phyloP scores from a whole-genome alignment of 2,888 invertebrate species.

The Synanthedon formicaeformis region DNA sequence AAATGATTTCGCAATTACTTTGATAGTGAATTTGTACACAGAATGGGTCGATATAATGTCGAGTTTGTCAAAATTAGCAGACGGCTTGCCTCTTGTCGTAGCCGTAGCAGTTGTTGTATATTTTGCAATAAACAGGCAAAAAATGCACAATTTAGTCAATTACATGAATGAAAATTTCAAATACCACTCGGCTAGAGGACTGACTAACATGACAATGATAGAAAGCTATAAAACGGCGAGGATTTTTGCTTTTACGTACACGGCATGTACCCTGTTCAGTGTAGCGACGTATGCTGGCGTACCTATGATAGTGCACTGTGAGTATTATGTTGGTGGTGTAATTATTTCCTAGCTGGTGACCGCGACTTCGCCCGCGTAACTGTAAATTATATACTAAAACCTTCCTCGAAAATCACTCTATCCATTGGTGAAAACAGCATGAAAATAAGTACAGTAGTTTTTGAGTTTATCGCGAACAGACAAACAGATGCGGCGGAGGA shows the following conservation, averaged over 20 bases:
- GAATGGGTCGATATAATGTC: slow-evolving; percentile 48
- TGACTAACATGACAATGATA: slow-evolving; percentile 54
- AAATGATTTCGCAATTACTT: slow-evolving; percentile 18
- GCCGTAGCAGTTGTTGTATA: slow-evolving; percentile 41
- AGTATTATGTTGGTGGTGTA: slow-evolving; percentile 19
- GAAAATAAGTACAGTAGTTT: no score
- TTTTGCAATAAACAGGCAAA: slow-evolving; percentile 30
- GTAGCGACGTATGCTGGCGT: slow-evolving; percentile 41
- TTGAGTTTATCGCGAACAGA: no score
- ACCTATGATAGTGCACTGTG: slow-evolving; percentile 42
- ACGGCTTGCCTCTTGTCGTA: slow-evolving; percentile 37
- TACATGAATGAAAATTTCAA: slow-evolving; percentile 46
- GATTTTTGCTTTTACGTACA: slow-evolving; percentile 45
- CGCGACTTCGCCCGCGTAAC: no score
- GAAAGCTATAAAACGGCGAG: slow-evolving; percentile 34
- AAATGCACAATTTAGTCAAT: slow-evolving; percentile 33
- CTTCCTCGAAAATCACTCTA: no score
- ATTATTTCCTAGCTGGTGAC: no score
- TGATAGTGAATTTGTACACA: slow-evolving; percentile 34
- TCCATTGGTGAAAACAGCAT: no score
- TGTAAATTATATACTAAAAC: no score
- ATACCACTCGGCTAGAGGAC: slow-evolving; percentile 44
- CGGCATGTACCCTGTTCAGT: slow-evolving; percentile 47
- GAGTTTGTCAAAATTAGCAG: slow-evolving; percentile 40
- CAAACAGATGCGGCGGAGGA: no score